Evolutionary conservation across 2,113 vertebrate genomes (phyloP).

Genomic region (Chionomys nivalis): DNA sequence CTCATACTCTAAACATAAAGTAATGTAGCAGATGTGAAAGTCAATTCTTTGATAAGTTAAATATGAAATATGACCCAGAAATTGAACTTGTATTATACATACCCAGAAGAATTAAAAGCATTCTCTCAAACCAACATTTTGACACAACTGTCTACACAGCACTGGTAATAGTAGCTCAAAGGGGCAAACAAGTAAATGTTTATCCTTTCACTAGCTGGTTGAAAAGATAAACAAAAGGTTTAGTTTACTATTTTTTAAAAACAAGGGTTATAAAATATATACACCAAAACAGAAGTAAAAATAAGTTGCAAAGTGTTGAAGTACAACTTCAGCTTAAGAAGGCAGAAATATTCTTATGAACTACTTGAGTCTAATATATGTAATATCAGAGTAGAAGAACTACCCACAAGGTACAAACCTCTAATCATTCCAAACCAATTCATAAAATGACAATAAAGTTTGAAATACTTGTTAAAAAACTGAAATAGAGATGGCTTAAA

Average conservation of each 20-base stretch:
- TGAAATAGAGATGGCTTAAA: neutral
- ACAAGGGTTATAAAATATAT: neutral
- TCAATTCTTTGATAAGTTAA: neutral
- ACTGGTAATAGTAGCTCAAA: constrained; percentile 29
- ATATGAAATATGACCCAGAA: neutral
- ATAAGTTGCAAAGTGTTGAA: constrained; percentile 29
- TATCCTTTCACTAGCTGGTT: neutral
- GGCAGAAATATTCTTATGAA: neutral
- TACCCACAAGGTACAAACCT: neutral
- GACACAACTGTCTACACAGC: neutral
- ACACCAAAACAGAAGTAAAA: constrained; percentile 34
- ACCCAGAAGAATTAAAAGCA: constrained; percentile 9
- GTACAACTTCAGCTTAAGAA: constrained; percentile 11
- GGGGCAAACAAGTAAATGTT: constrained; percentile 16
- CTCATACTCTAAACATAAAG: neutral
- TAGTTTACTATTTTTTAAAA: neutral
- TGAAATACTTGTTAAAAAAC: neutral
- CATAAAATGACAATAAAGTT: constrained; percentile 37
- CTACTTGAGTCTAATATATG: neutral
- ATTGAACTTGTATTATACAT: neutral
- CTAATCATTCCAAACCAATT: neutral
- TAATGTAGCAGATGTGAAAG: neutral
- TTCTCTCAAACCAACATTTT: neutral
- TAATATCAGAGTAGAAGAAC: neutral
- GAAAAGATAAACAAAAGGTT: neutral